Base-by-base conservation (phyloP, 2,888 invertebrate species). In the Orchesella flavescens region DNA sequence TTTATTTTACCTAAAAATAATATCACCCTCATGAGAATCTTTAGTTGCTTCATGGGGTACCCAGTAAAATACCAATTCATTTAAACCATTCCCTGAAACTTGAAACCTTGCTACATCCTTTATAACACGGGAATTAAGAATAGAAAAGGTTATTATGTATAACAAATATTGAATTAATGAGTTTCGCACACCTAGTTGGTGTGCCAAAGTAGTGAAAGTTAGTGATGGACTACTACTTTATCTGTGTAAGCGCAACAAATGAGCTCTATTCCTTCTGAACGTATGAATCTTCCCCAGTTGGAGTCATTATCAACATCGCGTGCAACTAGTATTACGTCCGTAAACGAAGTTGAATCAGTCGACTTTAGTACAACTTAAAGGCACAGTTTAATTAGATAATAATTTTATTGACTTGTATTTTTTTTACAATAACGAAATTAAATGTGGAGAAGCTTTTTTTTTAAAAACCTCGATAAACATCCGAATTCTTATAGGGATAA, bases 181-280 rank as follows among this genome's bases (percentile, higher is more conserved):
- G 7, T 34, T 34, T 34, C 34, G 34, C 7, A 34, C 34, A 34
- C 7, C 34, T 2, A 34, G 34, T 34, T 34, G 7, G n/a, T n/a
- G n/a, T n/a, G 34, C 34, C 7, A 34, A 34, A 34, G 34, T 34
- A 4, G 34, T 7, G n/a, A n/a, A n/a, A n/a, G n/a, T n/a, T n/a
- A n/a, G n/a, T n/a, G n/a, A n/a, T n/a, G n/a, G n/a, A 44, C 13
- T 34, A 66, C 43, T 57, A 83, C 83, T 44, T 83, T 83, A 57
- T 83, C 74, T 4, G 46, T 63, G 4, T 34, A 46, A 34, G 74
- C 59, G n/a, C 83, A 83, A 24, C 83, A 83, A n/a, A 49, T 13
- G 1, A 83, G 24, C 5, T n/a, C 5, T 13, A 83, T 74, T 44
- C 63, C 69, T 15, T 24, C 15, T 0, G 74, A 55, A 17, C 21